These are phyloP conservation scores for Taeniopygia guttata DNA, from an alignment of 2,797 vertebrate genomes.

Conservation along the genomic window DNA sequence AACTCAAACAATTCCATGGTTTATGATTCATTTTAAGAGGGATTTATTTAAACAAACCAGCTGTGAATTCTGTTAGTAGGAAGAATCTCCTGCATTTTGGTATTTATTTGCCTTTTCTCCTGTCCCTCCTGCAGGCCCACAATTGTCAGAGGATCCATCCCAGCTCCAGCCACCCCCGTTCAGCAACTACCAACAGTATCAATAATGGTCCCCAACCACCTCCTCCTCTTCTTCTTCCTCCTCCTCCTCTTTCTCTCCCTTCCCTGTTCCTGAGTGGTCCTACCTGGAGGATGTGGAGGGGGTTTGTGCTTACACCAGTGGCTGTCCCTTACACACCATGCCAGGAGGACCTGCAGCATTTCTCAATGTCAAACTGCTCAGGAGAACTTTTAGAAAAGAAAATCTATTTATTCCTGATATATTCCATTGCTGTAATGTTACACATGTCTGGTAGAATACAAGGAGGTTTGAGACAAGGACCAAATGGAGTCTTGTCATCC, in stretches of 20 bases:
- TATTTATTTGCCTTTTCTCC: not conserved
- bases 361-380: conserved; percentile 11
- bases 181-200: conserved; percentile 90
- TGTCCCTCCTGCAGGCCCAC: conserved; percentile 77
- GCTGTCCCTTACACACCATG: not conserved
- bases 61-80: not conserved
- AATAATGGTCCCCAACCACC: conserved; percentile 71
- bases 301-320: not conserved
- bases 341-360: conserved; percentile 9
- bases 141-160: conserved; percentile 86
- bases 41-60: not conserved
- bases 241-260: not conserved
- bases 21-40: not conserved
- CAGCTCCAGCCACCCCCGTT: conserved; percentile 82
- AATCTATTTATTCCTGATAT: conserved; percentile 67
- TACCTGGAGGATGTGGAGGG: not conserved
- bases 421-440: conserved; percentile 47
- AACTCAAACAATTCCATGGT: not conserved
- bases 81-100: not conserved
- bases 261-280: not conserved
- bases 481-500: not conserved
- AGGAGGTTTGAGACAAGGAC: conserved; percentile 40
- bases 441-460: conserved; percentile 13
- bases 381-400: conserved; percentile 1
- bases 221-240: not conserved